A percentile compares a stretch with the other conserved stretches of the same genome.
Evolutionary conservation across 2,797 vertebrate species (phyloP).

Genomic region (Loriculus beryllinus): DNA sequence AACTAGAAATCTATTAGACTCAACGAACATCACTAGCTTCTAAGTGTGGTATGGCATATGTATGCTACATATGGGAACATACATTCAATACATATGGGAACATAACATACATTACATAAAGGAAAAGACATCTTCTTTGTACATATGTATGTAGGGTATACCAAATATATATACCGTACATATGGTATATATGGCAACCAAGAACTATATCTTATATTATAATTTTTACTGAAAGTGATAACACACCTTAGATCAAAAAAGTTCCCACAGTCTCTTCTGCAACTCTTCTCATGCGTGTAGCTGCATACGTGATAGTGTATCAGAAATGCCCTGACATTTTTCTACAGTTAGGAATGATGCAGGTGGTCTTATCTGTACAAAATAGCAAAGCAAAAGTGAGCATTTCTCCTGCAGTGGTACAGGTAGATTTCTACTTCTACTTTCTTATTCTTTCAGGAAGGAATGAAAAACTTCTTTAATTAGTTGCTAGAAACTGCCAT

Average conservation of each 20-base stretch:
- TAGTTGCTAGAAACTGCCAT: neutral
- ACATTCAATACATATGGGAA: neutral
- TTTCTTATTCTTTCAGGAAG: neutral
- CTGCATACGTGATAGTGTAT: neutral
- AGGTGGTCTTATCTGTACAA: neutral
- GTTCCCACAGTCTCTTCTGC: neutral
- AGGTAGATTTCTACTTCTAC: neutral
- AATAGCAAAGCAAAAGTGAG: neutral
- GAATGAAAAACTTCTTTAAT: neutral
- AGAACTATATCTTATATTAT: neutral
- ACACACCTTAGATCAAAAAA: neutral
- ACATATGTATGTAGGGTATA: accelerated
- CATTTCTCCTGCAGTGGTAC: neutral
- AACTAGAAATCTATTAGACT: neutral
- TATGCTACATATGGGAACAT: neutral
- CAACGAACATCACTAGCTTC: neutral
- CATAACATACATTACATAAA: no score
- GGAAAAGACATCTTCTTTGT: neutral
- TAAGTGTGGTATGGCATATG: no score
- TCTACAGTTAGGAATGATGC: neutral
- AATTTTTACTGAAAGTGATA: neutral
- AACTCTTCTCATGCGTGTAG: neutral
- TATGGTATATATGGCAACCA: neutral
- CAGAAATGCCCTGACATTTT: neutral
- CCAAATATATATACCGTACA: no score